Conservation (phyloP, 2,888 invertebrate species). For the Lasioglossum villosulum region DNA sequence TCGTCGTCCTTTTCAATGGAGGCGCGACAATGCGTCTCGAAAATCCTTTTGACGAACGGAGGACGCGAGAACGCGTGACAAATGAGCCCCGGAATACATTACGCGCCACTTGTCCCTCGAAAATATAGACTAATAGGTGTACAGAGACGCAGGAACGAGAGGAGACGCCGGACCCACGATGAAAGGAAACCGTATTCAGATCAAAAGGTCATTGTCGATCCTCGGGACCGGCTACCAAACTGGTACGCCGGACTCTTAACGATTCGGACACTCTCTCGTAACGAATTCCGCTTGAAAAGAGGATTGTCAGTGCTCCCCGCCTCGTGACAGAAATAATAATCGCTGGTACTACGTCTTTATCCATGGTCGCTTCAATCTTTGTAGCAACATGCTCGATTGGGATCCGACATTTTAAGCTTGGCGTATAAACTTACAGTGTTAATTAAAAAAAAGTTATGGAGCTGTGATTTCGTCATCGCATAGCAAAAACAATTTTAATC, state of each 20-base stretch:
- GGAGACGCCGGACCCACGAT: constrained; percentile 32
- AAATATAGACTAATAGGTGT: constrained; percentile 71
- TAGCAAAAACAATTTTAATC: too few relatives aligned
- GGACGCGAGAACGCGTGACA: constrained; percentile 56
- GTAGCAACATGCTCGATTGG: background rate
- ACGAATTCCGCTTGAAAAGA: background rate
- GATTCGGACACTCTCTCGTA: background rate
- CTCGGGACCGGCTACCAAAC: constrained; percentile 36
- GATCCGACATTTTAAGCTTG: too few relatives aligned
- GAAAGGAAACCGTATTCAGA: constrained; percentile 66
- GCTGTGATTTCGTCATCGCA: too few relatives aligned
- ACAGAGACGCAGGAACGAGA: constrained; percentile 55
- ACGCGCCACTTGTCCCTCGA: constrained; percentile 65
- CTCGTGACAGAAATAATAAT: background rate
- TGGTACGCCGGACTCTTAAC: background rate
- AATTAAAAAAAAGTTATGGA: too few relatives aligned
- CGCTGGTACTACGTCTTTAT: background rate
- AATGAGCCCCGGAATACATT: constrained; percentile 69
- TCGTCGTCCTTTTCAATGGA: constrained; percentile 51
- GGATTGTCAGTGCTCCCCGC: background rate
- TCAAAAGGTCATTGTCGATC: constrained; percentile 35
- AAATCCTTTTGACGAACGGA: constrained; percentile 52
- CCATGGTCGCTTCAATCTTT: background rate
- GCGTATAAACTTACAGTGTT: too few relatives aligned
- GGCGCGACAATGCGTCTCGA: constrained; percentile 57